Conservation (phyloP, 53 echinoderm and acorn worm species). For the Actinopyga echinites region DNA sequence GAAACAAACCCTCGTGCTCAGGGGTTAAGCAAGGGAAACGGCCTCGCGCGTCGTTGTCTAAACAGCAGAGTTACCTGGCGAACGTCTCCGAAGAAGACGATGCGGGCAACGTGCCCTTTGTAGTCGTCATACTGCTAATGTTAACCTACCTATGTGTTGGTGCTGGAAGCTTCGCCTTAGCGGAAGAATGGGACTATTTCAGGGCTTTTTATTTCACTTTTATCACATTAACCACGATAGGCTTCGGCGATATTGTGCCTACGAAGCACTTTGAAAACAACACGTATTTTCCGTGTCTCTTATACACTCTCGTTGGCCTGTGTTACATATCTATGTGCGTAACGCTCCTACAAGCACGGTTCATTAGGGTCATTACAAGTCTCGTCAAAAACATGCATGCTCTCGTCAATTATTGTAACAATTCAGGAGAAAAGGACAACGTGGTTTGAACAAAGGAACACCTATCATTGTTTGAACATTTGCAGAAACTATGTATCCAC, state of each 20-base stretch:
- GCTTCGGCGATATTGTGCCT: constrained; percentile 64
- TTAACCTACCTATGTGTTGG: constrained; percentile 57
- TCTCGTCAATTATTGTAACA: not conserved
- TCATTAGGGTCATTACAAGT: constrained; percentile 1
- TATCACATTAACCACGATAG: constrained; percentile 72
- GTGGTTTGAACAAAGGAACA: no score
- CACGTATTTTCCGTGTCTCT: constrained; percentile 51
- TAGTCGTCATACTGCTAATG: constrained; percentile 51
- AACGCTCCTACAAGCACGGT: constrained; percentile 46
- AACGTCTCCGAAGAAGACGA: constrained; percentile 31
- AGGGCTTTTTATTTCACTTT: constrained; percentile 67
- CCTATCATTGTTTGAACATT: not conserved
- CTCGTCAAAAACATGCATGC: not conserved
- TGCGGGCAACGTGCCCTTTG: constrained; percentile 55
- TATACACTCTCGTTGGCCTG: constrained; percentile 62
- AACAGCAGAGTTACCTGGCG: constrained; percentile 27
- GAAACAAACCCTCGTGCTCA: not conserved
- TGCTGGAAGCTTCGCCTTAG: constrained; percentile 44
- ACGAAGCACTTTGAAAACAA: constrained; percentile 55
- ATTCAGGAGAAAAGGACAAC: not conserved
- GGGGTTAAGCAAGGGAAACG: not conserved
- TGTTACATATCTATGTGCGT: constrained; percentile 73
- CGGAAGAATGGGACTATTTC: constrained; percentile 59
- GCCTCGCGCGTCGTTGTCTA: not conserved
- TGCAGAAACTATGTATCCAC: not conserved